Percentiles rank a stretch among this genome's conserved stretches.
Evolutionary conservation across 1,140 invertebrate genomes (phyloP).

Genomic region (Reticulitermes speratus): DNA sequence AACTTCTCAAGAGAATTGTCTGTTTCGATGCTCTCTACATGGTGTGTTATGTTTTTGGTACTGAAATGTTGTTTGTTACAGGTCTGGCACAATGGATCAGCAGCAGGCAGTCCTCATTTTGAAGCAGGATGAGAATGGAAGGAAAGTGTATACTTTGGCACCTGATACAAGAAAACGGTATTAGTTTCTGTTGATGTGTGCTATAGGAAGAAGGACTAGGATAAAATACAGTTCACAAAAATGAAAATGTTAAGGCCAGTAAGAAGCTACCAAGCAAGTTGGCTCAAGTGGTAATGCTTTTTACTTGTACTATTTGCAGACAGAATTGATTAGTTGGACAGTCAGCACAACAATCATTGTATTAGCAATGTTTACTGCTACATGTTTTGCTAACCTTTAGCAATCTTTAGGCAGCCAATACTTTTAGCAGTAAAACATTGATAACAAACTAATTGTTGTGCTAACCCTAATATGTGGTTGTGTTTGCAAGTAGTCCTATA

Average conservation of each 20-base stretch:
- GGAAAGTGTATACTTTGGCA: constrained; percentile 43
- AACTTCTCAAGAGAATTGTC: too few relatives aligned
- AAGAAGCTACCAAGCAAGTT: neutral
- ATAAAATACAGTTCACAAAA: neutral
- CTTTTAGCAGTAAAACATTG: too few relatives aligned
- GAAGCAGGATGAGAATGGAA: constrained; percentile 42
- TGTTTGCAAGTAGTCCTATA: too few relatives aligned
- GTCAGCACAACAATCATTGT: too few relatives aligned
- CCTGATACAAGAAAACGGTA: constrained; percentile 42
- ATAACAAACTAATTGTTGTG: too few relatives aligned
- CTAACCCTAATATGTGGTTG: too few relatives aligned
- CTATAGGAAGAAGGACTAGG: neutral
- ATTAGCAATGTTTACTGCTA: too few relatives aligned
- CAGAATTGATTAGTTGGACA: too few relatives aligned
- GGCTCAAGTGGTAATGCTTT: too few relatives aligned
- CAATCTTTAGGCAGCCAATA: too few relatives aligned
- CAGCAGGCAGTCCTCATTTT: constrained; percentile 41
- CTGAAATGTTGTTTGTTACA: neutral
- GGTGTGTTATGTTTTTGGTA: neutral
- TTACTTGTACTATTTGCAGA: neutral
- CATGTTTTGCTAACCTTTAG: too few relatives aligned
- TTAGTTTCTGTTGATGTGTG: neutral
- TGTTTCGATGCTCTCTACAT: too few relatives aligned
- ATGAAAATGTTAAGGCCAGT: neutral
- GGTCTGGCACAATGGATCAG: constrained; percentile 37